Evolutionary conservation across 2,797 vertebrate species (phyloP), one percentile per base, ranked within the genome.

Genomic region (Eulemur coronatus): DNA sequence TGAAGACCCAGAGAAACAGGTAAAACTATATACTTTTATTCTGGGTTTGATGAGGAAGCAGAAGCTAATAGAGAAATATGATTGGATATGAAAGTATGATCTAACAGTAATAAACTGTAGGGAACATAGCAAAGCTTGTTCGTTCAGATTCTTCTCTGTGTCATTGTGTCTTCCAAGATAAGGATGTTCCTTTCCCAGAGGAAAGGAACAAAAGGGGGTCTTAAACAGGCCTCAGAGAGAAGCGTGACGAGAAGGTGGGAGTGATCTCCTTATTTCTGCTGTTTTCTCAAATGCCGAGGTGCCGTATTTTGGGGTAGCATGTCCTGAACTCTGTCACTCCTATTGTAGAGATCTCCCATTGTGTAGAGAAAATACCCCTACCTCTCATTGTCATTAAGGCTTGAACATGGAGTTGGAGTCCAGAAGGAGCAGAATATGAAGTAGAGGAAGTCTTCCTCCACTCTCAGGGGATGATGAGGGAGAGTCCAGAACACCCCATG

Each of bases 141-240:
- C 7, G 1, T 52, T 72, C 43, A 46, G 17, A 69, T 35, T 65
- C 20, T 35, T 38, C 55, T 41, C 84, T 52, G 8, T 11, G 8
- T 59, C 26, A 50, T 67, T 50, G 59, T 48, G 30, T n/a, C 35
- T 57, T 67, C 30, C 35, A 30, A 50, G 11, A 63, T 35, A 38
- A 59, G 22, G 14, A n/a, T 7, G 5, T 14, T 11, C 4, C 7
- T 61, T 15, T 30, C 7, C 2, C 50, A 4, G 14, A 9, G 0
- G 24, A 22, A 17, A 46, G 43, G 43, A 46, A 46, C 24, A 43
- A n/a, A 63, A 14, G 11, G 43, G 3, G 2, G 43, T 35, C 61
- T 78, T 20, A 61, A 0, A 26, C 7, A 41, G 46, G 28, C 4
- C 35, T 78, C 15, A 79, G 52, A 2, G 33, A 59, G 12, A 20